A percentile compares a stretch with the other conserved stretches of the same genome.
These are phyloP conservation scores for Pan troglodytes DNA, from an alignment of 2,113 vertebrate species.

Conservation along the genomic window NHGRI_mPanTro3-v2.1_pri NC_072414.2:65285501-65286000, in stretches of 20 bases:
- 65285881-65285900: not conserved
- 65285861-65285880: not conserved
- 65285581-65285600: rapidly evolving
- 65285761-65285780: not conserved
- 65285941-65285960: not conserved
- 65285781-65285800: not conserved
- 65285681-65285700: not conserved
- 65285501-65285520: conserved; percentile 38
- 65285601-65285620: rapidly evolving
- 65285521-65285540: not conserved
- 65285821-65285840: not conserved
- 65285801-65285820: too few relatives aligned
- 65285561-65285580: not conserved
- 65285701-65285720: rapidly evolving
- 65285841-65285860: not conserved
- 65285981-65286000: not conserved
- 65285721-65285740: not conserved
- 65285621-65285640: not conserved
- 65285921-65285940: rapidly evolving
- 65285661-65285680: not conserved
- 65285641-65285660: not conserved
- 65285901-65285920: not conserved
- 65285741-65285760: not conserved
- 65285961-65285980: not conserved
- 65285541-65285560: not conserved